These are phyloP conservation scores for Gadopsis bispinosus DNA, from an alignment of 2,797 vertebrate genomes.

Conservation along the genomic window DNA sequence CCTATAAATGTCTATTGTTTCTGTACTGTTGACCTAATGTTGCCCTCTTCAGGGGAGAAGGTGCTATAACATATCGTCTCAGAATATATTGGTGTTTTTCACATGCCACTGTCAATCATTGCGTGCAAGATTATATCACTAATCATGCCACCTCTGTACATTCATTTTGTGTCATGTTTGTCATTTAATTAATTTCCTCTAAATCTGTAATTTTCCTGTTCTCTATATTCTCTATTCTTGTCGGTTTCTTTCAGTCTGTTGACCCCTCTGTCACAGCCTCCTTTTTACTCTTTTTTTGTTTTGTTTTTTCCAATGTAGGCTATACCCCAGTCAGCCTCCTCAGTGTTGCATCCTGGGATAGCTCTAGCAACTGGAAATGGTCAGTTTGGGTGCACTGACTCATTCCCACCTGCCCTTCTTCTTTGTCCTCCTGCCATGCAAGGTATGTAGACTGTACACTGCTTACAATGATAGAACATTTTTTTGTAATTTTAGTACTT, in stretches of 20 bases:
- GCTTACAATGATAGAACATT: background rate
- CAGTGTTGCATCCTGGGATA: conserved; percentile 94
- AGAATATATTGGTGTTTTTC: background rate
- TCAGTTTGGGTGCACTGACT: conserved; percentile 94
- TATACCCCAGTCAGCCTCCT: conserved; percentile 89
- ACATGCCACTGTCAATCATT: background rate
- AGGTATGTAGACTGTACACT: conserved; percentile 82
- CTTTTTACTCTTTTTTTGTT: background rate
- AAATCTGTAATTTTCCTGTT: background rate
- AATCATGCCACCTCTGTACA: background rate
- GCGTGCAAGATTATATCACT: background rate
- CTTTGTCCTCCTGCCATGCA: conserved; percentile 95
- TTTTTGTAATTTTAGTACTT: background rate
- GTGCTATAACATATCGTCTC: background rate
- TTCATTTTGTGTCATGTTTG: background rate
- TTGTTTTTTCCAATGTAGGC: conserved; percentile 76
- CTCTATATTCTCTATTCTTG: background rate
- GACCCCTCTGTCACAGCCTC: background rate
- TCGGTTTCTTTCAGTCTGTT: background rate
- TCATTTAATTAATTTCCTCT: background rate
- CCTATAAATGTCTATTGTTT: conserved; percentile 29
- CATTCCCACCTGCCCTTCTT: conserved; percentile 95
- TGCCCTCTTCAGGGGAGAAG: conserved; percentile 41
- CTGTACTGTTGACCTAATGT: conserved; percentile 15
- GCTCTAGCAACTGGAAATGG: conserved; percentile 91